Percentiles rank a stretch among this genome's conserved stretches.
Conservation (phyloP, 2,113 vertebrate species). For the Microcebus lehilahytsara region DNA sequence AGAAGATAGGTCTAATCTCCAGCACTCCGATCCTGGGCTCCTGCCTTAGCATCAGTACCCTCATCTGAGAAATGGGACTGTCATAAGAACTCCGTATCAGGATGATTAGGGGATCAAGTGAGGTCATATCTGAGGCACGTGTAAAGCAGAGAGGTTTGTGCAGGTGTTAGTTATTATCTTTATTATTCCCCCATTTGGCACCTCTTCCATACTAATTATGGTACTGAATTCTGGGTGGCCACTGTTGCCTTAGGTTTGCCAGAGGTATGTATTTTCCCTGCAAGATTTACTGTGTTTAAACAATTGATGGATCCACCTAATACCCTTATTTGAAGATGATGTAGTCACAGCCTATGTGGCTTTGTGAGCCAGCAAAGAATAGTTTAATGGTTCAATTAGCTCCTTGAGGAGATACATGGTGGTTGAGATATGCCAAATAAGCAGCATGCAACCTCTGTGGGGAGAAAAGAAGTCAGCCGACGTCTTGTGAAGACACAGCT, state of each 20-base stretch:
- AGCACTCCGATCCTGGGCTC: background rate
- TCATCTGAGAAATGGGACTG: background rate
- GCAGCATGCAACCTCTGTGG: conserved; percentile 70
- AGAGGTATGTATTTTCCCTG: background rate
- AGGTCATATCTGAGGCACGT: background rate
- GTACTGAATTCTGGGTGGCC: background rate
- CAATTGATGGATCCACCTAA: conserved; percentile 11
- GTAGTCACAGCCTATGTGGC: conserved; percentile 68
- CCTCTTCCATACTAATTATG: background rate
- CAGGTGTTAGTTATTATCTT: background rate
- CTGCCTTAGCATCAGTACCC: background rate
- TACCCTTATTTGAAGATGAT: conserved; percentile 62
- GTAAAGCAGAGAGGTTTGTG: background rate
- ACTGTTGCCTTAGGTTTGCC: background rate
- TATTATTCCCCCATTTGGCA: background rate
- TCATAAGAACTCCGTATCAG: background rate
- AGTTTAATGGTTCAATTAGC: conserved; percentile 78
- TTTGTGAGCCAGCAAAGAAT: conserved; percentile 73
- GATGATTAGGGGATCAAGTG: background rate
- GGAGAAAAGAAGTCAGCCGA: conserved; percentile 65
- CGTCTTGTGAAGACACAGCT: conserved; percentile 76
- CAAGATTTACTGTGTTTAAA: conserved; percentile 19
- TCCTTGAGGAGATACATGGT: conserved; percentile 71
- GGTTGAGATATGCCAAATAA: conserved; percentile 78
- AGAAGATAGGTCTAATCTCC: background rate